These are phyloP conservation scores for Phrixothrix hirtus DNA, from an alignment of 2,888 invertebrate genomes.

Conservation along the genomic window DNA sequence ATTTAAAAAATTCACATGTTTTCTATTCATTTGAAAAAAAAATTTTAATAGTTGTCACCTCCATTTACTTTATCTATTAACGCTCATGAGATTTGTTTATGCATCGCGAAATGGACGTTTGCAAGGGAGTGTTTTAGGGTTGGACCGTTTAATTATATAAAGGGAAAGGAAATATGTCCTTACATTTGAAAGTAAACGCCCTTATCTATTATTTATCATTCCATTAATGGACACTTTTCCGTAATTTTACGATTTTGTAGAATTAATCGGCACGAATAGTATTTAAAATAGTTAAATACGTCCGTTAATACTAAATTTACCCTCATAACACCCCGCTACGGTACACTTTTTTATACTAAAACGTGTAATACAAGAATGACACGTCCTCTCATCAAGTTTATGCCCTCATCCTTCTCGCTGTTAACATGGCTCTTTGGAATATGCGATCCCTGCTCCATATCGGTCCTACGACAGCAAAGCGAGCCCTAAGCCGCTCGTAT, in stretches of 20 bases:
- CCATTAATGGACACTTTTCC: constrained; percentile 8
- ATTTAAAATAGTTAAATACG: too few relatives aligned
- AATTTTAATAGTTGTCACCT: neutral
- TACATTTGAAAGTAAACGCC: constrained; percentile 24
- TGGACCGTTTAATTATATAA: constrained; percentile 49
- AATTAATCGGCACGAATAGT: too few relatives aligned
- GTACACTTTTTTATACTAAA: constrained; percentile 25
- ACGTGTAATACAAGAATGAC: constrained; percentile 28
- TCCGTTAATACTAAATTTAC: too few relatives aligned
- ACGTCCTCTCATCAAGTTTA: constrained; percentile 31
- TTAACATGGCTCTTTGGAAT: constrained; percentile 32
- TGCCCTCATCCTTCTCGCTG: constrained; percentile 28
- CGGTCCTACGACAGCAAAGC: constrained; percentile 28
- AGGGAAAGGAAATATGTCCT: constrained; percentile 35
- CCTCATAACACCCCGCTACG: neutral
- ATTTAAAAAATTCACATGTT: too few relatives aligned
- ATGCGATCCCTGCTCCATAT: constrained; percentile 30
- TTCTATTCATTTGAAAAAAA: too few relatives aligned
- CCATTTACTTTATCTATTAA: constrained; percentile 23
- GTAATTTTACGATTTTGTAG: too few relatives aligned
- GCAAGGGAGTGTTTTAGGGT: constrained; percentile 40
- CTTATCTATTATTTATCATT: constrained; percentile 20
- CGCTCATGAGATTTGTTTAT: constrained; percentile 41
- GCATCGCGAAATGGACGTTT: constrained; percentile 45
- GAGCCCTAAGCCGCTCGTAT: constrained; percentile 33